A percentile compares a stretch with the other conserved stretches of the same genome.
Evolutionary conservation across 2,113 vertebrate genomes (phyloP).

Genomic region (Cinclus cinclus): DNA sequence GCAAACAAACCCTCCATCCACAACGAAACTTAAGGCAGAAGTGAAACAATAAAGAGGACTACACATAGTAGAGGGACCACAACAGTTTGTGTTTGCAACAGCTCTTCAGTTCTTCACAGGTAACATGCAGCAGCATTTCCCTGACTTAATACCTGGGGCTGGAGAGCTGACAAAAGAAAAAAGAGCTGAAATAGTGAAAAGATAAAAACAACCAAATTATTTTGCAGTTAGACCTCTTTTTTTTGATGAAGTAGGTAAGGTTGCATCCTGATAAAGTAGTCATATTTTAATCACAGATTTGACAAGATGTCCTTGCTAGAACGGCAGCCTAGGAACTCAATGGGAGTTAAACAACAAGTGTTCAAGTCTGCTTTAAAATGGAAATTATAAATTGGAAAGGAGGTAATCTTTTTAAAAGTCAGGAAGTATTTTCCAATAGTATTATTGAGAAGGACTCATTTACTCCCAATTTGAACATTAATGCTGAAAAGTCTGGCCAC

Average conservation of each 20-base stretch:
- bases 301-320: neutral
- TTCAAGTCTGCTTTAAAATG: neutral
- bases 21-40: constrained; percentile 17
- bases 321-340: neutral
- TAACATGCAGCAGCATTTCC: neutral
- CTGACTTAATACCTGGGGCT: neutral
- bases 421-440: neutral
- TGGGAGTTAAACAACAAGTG: neutral
- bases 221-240: neutral
- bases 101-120: neutral
- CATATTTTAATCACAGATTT: neutral
- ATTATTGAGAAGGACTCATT: neutral
- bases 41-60: neutral
- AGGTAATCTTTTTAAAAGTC: neutral
- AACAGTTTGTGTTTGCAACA: neutral
- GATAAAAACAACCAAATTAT: neutral
- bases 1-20: neutral
- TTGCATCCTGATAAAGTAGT: neutral
- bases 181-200: neutral
- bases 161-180: neutral
- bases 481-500: neutral
- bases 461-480: neutral
- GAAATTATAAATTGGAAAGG: neutral
- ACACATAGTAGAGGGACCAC: neutral
- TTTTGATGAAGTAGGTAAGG: neutral